Evolutionary conservation across 2,888 invertebrate species (phyloP).

Genomic region (Coenonympha glycerion): DNA sequence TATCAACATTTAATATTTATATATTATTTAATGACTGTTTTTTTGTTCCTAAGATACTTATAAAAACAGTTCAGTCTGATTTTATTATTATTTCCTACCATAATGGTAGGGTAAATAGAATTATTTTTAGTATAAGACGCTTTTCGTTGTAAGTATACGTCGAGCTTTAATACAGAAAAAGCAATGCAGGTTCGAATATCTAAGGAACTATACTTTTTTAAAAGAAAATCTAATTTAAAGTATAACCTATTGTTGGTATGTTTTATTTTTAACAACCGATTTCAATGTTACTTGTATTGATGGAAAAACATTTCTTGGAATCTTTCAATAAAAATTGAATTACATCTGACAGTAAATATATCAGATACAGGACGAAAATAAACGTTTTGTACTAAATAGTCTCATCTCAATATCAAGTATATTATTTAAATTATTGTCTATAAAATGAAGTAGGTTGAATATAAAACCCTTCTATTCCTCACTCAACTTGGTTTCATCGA

Average conservation of each 20-base stretch:
- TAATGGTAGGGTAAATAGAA: conserved; percentile 22
- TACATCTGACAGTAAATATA: too few relatives aligned
- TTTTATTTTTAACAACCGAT: neutral
- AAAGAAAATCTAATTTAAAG: neutral
- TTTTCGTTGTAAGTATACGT: conserved; percentile 28
- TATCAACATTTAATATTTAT: conserved; percentile 14
- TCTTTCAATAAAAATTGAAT: too few relatives aligned
- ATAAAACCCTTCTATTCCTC: neutral
- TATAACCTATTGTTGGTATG: neutral
- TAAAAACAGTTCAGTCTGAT: conserved; percentile 33
- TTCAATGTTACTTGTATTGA: neutral
- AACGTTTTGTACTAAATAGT: too few relatives aligned
- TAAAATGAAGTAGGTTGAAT: neutral
- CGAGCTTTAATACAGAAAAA: conserved; percentile 10
- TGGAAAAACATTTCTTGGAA: neutral
- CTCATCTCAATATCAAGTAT: too few relatives aligned
- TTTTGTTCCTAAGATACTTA: conserved; percentile 29
- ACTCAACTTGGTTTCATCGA: neutral
- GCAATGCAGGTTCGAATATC: neutral
- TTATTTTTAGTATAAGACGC: conserved; percentile 26
- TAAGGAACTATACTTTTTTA: neutral
- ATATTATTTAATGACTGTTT: conserved; percentile 24
- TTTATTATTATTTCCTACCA: conserved; percentile 30
- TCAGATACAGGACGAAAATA: too few relatives aligned
- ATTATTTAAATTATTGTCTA: neutral